phyloP scores from a whole-genome alignment of 30 jellyfish, hydroid and myxozoan genomes.

The Turritopsis rubra region DNA sequence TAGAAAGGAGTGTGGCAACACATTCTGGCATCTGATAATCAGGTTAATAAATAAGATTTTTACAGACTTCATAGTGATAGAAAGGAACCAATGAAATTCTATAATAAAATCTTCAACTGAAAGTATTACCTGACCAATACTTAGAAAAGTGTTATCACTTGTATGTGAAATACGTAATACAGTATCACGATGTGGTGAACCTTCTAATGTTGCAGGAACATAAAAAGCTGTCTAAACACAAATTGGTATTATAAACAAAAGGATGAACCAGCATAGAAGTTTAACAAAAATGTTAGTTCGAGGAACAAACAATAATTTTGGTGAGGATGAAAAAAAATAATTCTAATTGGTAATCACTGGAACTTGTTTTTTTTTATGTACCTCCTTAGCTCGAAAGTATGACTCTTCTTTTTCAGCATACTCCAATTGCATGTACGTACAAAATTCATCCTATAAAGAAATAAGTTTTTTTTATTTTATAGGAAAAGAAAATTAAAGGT shows the following conservation, averaged over 20 bases:
- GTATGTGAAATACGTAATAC: conserved; percentile 70
- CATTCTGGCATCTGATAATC: no score
- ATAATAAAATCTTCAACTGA: no score
- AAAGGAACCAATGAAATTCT: no score
- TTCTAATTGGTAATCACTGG: neutral
- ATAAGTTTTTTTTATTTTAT: neutral
- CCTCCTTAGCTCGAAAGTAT: conserved; percentile 79
- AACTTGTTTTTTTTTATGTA: neutral
- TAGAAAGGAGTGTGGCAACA: no score
- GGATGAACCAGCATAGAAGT: neutral
- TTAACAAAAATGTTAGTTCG: neutral
- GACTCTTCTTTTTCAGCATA: conserved; percentile 84
- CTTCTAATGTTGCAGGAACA: conserved; percentile 65
- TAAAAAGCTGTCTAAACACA: conserved; percentile 67
- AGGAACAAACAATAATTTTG: neutral
- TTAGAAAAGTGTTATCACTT: conserved; percentile 61
- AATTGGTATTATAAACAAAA: neutral
- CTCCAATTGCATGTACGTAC: conserved; percentile 91
- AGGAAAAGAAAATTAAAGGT: neutral
- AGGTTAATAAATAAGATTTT: no score
- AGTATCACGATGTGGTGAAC: conserved; percentile 83
- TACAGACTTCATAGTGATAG: no score
- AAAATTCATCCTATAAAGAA: conserved; percentile 66
- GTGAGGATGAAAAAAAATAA: neutral
- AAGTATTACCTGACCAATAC: conserved; percentile 67